Conservation (phyloP, 2,888 invertebrate genomes). For the Icerya purchasi region DNA sequence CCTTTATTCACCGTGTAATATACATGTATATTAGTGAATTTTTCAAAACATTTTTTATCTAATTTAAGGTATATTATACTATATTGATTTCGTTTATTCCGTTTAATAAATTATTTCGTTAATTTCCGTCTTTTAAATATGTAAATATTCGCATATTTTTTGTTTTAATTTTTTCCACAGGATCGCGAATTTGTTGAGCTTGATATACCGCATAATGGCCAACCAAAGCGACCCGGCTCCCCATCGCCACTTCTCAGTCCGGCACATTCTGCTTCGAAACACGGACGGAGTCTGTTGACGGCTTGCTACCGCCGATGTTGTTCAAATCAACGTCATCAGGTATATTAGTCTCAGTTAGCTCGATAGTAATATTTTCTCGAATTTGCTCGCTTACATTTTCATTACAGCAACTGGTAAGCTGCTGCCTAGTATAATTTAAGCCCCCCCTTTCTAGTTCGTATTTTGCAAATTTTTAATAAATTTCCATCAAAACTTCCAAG, state of each 20-base stretch:
- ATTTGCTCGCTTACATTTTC: no score
- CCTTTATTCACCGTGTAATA: no score
- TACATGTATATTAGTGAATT: background rate
- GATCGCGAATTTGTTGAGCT: conserved; percentile 93
- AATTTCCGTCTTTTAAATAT: background rate
- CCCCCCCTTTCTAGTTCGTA: no score
- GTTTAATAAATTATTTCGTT: background rate
- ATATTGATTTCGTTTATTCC: background rate
- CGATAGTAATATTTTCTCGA: no score
- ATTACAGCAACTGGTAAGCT: no score
- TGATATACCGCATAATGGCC: conserved; percentile 84
- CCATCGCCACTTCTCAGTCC: conserved; percentile 72
- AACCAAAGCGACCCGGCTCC: conserved; percentile 74
- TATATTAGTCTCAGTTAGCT: no score
- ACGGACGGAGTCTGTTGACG: conserved; percentile 39
- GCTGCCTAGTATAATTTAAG: no score
- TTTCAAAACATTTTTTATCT: background rate
- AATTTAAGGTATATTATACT: background rate
- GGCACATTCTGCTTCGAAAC: conserved; percentile 58
- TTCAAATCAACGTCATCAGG: conserved; percentile 75
- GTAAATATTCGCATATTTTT: conserved; percentile 13
- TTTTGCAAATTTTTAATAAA: no score
- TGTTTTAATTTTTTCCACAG: conserved; percentile 28
- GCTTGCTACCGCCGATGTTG: conserved; percentile 62
- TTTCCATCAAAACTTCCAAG: no score